A percentile compares a stretch with the other conserved stretches of the same genome.
Evolutionary conservation across 2,888 invertebrate species (phyloP).

Genomic region (Amphipyra berbera): DNA sequence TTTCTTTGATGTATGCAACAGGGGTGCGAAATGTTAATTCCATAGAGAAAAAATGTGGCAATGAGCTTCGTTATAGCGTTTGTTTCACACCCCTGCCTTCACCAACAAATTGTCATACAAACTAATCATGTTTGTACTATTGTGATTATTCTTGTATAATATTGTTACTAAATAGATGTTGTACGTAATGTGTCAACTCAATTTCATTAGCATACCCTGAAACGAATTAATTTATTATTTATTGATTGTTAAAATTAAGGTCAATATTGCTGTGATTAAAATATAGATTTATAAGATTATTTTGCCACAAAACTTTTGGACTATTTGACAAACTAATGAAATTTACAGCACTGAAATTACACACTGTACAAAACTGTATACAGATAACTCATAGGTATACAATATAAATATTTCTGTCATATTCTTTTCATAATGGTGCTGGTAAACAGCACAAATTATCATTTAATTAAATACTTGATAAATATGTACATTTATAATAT

Average conservation of each 20-base stretch:
- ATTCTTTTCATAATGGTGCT: constrained; percentile 62
- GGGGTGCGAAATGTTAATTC: constrained; percentile 88
- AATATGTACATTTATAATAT: constrained; percentile 72
- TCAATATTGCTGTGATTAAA: constrained; percentile 84
- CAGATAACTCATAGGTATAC: constrained; percentile 42
- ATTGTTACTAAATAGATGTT: constrained; percentile 77
- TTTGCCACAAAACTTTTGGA: constrained; percentile 63
- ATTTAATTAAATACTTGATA: constrained; percentile 57
- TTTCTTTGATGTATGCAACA: constrained; percentile 87
- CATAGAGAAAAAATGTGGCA: constrained; percentile 81
- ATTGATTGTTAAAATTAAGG: constrained; percentile 72
- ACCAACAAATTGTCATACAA: constrained; percentile 80
- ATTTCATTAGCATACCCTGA: constrained; percentile 69
- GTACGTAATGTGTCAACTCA: constrained; percentile 68
- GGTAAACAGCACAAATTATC: constrained; percentile 70
- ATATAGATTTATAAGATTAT: constrained; percentile 76
- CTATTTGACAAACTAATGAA: constrained; percentile 30
- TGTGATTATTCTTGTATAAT: constrained; percentile 76
- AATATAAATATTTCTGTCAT: constrained; percentile 38
- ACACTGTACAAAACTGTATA: constrained; percentile 65
- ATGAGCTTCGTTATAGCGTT: constrained; percentile 86
- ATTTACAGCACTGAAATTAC: constrained; percentile 41
- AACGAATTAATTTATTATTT: constrained; percentile 85
- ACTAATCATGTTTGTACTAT: constrained; percentile 81
- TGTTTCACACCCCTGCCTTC: constrained; percentile 79